Base-by-base conservation (phyloP, 1,140 invertebrate species). In the Brachionus asplanchnoidis region DNA sequence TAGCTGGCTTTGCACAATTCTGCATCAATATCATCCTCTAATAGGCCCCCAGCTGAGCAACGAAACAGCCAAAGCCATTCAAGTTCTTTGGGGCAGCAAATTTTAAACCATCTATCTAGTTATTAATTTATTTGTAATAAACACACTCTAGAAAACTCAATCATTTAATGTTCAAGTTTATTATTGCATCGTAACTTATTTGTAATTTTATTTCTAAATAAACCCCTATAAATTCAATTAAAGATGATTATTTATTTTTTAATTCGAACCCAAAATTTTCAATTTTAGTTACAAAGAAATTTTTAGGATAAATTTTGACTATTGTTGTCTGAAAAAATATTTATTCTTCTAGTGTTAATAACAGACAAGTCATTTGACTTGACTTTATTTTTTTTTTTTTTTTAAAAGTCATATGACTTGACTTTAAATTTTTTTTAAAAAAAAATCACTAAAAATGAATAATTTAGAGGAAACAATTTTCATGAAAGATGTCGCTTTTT, bases 11-110 rank as follows among this genome's bases (percentile, higher is more conserved):
- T 84, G 84, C 23, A 75, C 60, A 1, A 73, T 66, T 65, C 23
- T 84, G 7, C 68, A 77, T 17, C 84, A 84, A 75, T 84, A 75
- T 32, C 60, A 75, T 36, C 84, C 84, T 28, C 20, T 84, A 75
- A 66, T 84, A 42, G 84, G 68, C n/a, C 84, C 84, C 14, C 84
- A 84, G 44, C 11, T 84, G 26, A 75, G n/a, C 11, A 73, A 73
- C 42, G 68, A 75, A 65, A 44, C 46, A n/a, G 84, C 84, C 7
- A 75, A 73, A 84, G 84, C 32, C 7, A 28, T 84, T 14, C 82
- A 68, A 46, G 8, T 8, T 40, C n/a, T 84, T 32, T 84, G 82
- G 82, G 82, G 82, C 20, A 82, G 65, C 17, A 36, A 9, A 40
- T 82, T 82, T 44, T 82, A 82, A 36, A 28, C 12, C 17, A 14